phyloP scores from a whole-genome alignment of 2,888 invertebrate genomes.

The Dolomedes plantarius region DNA sequence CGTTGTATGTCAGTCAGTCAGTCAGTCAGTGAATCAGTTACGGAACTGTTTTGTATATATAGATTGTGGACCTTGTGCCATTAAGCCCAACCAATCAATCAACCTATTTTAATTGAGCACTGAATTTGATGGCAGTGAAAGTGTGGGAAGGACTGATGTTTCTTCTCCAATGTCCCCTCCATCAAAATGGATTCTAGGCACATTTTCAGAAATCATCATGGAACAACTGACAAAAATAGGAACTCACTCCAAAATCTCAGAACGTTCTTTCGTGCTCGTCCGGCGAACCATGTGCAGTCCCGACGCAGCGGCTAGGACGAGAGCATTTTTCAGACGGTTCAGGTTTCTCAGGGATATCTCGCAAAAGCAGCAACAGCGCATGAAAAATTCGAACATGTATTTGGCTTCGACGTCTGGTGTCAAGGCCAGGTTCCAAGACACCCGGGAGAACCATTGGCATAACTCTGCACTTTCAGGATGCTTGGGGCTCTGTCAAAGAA shows the following conservation, averaged over 20 bases:
- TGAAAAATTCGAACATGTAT: not conserved
- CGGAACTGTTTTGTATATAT: no score
- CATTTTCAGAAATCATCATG: no score
- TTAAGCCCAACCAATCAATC: no score
- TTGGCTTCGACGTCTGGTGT: not conserved
- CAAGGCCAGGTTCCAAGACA: conserved; percentile 43
- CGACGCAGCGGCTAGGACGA: conserved; percentile 21
- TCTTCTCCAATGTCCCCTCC: no score
- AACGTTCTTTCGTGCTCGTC: not conserved
- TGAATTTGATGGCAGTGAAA: no score
- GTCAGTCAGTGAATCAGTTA: no score
- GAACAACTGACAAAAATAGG: no score
- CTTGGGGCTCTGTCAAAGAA: not conserved
- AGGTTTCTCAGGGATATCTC: not conserved
- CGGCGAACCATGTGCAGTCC: conserved; percentile 9
- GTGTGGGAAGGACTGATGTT: no score
- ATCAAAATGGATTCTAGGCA: no score
- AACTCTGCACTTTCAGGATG: not conserved
- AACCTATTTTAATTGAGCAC: no score
- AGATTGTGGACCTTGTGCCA: no score
- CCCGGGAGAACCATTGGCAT: conserved; percentile 23
- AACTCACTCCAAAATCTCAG: conserved; percentile 1
- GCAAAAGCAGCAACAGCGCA: conserved; percentile 26
- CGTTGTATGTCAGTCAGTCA: no score
- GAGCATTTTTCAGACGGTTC: not conserved